These are phyloP conservation scores for Aplodontia rufa DNA, from an alignment of 2,113 vertebrate genomes.

Conservation along the genomic window DNA sequence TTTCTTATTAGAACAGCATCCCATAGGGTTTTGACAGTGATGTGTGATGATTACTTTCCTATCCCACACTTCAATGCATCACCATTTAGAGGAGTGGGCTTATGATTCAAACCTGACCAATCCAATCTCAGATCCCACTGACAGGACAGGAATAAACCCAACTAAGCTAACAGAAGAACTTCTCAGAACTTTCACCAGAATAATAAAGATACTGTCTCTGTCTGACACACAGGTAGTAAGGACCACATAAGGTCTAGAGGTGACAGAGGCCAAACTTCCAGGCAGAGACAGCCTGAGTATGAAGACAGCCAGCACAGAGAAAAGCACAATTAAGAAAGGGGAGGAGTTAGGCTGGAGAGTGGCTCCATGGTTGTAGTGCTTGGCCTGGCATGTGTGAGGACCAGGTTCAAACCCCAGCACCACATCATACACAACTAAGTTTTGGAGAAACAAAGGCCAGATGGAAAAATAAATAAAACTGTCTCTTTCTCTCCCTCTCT, in stretches of 20 bases:
- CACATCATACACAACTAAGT: too few relatives aligned
- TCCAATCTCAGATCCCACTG: background rate
- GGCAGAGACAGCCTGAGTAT: background rate
- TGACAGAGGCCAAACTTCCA: background rate
- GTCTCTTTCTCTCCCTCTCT: too few relatives aligned
- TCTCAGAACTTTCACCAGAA: background rate
- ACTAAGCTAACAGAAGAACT: conserved; percentile 5
- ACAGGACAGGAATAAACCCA: background rate
- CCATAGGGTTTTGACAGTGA: background rate
- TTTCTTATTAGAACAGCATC: conserved; percentile 45
- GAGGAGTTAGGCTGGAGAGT: too few relatives aligned
- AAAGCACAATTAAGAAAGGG: too few relatives aligned
- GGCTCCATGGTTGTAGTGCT: too few relatives aligned
- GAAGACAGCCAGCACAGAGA: background rate
- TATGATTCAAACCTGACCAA: background rate
- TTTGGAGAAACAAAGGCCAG: too few relatives aligned
- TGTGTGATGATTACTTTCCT: background rate
- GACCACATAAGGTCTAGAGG: background rate
- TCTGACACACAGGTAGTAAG: background rate
- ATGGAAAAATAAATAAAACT: too few relatives aligned
- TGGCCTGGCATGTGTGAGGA: too few relatives aligned
- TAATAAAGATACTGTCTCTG: background rate
- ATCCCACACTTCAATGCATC: background rate
- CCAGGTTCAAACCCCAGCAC: too few relatives aligned
- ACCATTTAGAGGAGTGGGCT: background rate